These are phyloP conservation scores for Rhabdomys pumilio DNA, from an alignment of 2,797 vertebrate species.

Conservation along the genomic window DNA sequence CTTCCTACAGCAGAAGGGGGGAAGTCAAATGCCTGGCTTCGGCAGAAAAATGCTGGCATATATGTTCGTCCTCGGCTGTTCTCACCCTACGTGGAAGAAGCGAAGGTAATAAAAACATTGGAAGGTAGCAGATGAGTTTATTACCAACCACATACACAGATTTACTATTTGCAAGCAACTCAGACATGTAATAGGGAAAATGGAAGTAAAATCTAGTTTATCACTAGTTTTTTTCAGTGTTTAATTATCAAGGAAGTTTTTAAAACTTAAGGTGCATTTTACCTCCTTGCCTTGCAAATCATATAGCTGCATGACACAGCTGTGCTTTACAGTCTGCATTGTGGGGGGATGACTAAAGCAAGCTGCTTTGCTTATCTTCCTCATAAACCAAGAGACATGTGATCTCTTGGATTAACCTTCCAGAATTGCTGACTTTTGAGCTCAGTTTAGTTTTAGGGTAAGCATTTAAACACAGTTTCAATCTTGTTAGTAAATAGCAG, in stretches of 20 bases:
- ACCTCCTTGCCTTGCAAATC: constrained; percentile 21
- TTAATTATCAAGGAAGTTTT: constrained; percentile 65
- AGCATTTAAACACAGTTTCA: constrained; percentile 36
- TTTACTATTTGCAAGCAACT: constrained; percentile 22
- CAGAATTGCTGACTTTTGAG: neutral
- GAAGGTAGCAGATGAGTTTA: neutral
- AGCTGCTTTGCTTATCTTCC: constrained; percentile 17
- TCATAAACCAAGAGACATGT: constrained; percentile 35
- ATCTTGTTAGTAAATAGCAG: constrained; percentile 19
- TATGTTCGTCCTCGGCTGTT: constrained; percentile 98
- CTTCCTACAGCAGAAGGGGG: constrained; percentile 97
- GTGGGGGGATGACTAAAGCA: constrained; percentile 28
- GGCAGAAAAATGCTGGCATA: constrained; percentile 98
- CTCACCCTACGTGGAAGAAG: constrained; percentile 99
- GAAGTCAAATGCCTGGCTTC: constrained; percentile 97
- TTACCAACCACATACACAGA: neutral
- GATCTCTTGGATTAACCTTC: constrained; percentile 5
- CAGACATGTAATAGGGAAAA: constrained; percentile 26
- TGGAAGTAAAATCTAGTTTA: constrained; percentile 59
- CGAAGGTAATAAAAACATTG: constrained; percentile 93
- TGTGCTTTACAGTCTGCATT: constrained; percentile 18
- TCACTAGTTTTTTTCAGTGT: constrained; percentile 62
- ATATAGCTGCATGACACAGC: constrained; percentile 41
- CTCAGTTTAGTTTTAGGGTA: constrained; percentile 60
- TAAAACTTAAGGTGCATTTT: constrained; percentile 61